Conservation (phyloP, 64 coral and sea anemone genomes). For the Hydrozoanthus tunicans region DNA sequence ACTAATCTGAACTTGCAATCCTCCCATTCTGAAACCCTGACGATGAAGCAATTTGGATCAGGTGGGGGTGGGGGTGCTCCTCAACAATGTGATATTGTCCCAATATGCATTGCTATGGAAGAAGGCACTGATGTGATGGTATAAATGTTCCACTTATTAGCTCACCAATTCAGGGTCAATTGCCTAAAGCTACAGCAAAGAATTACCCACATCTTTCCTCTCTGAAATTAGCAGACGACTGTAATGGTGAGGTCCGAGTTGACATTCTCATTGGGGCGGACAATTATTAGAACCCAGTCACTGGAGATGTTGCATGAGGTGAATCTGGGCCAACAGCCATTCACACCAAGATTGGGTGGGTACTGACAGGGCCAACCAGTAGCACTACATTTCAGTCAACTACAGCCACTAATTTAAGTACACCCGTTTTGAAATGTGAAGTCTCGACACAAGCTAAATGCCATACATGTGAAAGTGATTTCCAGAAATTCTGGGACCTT, state of each 20-base stretch:
- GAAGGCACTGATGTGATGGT: too few species aligned
- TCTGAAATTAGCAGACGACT: too few species aligned
- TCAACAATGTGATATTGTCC: too few species aligned
- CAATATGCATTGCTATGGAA: too few species aligned
- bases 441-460: neutral
- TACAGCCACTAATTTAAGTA: neutral
- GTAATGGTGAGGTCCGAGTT: neutral
- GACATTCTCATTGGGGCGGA: constrained; percentile 53
- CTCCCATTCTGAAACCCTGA: too few species aligned
- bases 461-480: neutral
- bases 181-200: neutral
- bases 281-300: neutral
- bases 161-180: constrained; percentile 32
- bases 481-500: constrained; percentile 33
- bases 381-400: neutral
- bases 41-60: too few species aligned
- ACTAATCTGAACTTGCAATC: too few species aligned
- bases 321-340: constrained; percentile 19
- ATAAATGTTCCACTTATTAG: constrained; percentile 34
- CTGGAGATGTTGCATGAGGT: too few species aligned
- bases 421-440: neutral
- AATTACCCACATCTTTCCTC: neutral
- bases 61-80: too few species aligned
- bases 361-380: constrained; percentile 28
- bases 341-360: constrained; percentile 35